Conservation (phyloP, 2,113 vertebrate genomes). For the Petaurus breviceps region DNA sequence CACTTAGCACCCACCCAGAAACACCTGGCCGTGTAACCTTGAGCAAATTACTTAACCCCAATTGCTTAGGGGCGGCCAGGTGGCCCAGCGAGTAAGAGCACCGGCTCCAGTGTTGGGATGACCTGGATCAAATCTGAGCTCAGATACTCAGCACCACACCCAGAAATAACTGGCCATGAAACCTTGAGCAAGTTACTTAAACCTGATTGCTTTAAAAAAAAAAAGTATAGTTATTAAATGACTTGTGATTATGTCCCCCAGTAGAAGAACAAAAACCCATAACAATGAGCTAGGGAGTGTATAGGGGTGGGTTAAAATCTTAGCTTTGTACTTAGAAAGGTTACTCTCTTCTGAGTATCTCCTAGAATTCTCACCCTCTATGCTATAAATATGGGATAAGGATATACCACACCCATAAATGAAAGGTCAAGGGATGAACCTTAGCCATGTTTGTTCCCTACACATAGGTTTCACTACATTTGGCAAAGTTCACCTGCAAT, state of each 20-base stretch:
- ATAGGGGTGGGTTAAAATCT: not conserved
- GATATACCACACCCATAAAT: not conserved
- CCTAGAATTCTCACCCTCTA: not conserved
- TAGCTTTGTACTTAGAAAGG: not conserved
- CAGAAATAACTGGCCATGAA: too few species aligned
- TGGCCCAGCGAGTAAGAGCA: too few species aligned
- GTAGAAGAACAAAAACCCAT: not conserved
- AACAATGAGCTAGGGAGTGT: not conserved
- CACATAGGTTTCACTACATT: not conserved
- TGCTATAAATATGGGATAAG: not conserved
- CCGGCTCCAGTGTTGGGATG: too few species aligned
- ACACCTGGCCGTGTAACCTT: too few species aligned
- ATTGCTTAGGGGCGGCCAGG: too few species aligned
- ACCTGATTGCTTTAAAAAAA: too few species aligned
- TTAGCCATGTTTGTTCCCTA: not conserved
- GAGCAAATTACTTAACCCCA: too few species aligned
- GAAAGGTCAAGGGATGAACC: not conserved
- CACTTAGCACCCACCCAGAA: too few species aligned
- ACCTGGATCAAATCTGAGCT: too few species aligned
- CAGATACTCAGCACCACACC: too few species aligned
- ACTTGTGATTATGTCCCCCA: not conserved
- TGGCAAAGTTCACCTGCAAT: not conserved
- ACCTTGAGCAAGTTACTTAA: too few species aligned
- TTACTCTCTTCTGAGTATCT: not conserved
- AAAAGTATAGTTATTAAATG: too few species aligned